phyloP scores from a whole-genome alignment of 2,888 invertebrate species.

The Hydrotaea cyrtoneurina region DNA sequence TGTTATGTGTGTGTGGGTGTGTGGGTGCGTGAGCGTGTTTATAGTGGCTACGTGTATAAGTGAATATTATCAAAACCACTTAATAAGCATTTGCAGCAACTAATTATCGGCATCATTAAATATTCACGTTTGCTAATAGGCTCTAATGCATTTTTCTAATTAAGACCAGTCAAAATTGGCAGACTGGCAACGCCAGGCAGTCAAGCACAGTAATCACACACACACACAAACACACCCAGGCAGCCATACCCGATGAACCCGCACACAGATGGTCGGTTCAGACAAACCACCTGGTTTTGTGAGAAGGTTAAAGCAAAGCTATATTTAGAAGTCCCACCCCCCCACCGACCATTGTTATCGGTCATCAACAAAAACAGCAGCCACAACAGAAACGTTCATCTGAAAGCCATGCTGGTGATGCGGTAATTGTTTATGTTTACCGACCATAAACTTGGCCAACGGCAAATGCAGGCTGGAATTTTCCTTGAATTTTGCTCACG shows the following conservation, averaged over 20 bases:
- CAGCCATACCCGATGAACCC: too few relatives aligned
- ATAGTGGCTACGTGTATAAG: conserved; percentile 16
- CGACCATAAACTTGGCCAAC: conserved; percentile 49
- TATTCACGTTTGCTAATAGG: conserved; percentile 61
- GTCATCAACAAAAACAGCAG: not conserved
- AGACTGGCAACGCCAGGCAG: not conserved
- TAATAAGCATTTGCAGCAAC: conserved; percentile 54
- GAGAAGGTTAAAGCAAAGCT: conserved; percentile 23
- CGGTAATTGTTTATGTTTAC: conserved; percentile 45
- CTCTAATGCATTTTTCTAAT: conserved; percentile 64
- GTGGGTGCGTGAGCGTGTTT: not conserved
- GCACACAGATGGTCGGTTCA: not conserved
- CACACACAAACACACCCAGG: not conserved
- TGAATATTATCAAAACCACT: conserved; percentile 48
- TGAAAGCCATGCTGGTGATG: conserved; percentile 21
- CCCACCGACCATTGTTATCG: not conserved
- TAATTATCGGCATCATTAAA: conserved; percentile 63
- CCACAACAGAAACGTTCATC: not conserved
- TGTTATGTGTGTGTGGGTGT: not conserved
- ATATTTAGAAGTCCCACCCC: not conserved
- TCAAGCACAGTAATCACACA: too few relatives aligned
- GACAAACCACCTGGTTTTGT: conserved; percentile 4
- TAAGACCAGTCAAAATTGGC: conserved; percentile 38
- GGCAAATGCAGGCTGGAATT: not conserved
- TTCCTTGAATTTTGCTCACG: conserved; percentile 3